These are phyloP conservation scores for Aspidoscelis tigris DNA, from an alignment of 2,113 vertebrate species.

Conservation along the genomic window DNA sequence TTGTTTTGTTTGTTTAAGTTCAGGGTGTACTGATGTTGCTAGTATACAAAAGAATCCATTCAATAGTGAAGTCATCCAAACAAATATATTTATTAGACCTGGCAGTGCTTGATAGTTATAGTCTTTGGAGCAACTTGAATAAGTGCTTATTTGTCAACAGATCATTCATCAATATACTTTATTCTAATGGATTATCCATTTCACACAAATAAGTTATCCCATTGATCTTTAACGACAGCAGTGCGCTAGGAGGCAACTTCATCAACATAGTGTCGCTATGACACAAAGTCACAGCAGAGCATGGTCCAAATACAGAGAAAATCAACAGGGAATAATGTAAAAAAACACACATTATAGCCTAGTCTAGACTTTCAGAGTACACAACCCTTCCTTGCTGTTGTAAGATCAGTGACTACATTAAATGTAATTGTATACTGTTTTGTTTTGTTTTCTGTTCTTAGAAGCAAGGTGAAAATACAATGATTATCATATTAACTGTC, in stretches of 20 bases:
- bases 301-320: slow-evolving; percentile 2
- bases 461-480: background rate
- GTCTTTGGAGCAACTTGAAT: slow-evolving; percentile 23
- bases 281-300: slow-evolving; percentile 14
- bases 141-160: slow-evolving; percentile 27
- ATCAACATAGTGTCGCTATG: slow-evolving; percentile 30
- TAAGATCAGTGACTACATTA: background rate
- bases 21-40: slow-evolving; percentile 2
- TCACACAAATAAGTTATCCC: slow-evolving; percentile 43
- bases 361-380: background rate
- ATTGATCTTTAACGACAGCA: slow-evolving; percentile 51
- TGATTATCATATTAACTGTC: background rate
- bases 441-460: background rate
- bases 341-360: background rate
- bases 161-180: slow-evolving; percentile 41
- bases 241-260: slow-evolving; percentile 28
- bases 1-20: background rate
- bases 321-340: background rate
- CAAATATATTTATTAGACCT: slow-evolving; percentile 35
- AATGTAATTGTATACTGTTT: background rate
- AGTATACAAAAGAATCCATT: background rate
- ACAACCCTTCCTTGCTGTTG: background rate
- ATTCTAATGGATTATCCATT: slow-evolving; percentile 56
- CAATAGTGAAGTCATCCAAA: background rate
- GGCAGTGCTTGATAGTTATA: background rate